Conservation (phyloP, 2,888 invertebrate genomes). For the Spodoptera exigua region DNA sequence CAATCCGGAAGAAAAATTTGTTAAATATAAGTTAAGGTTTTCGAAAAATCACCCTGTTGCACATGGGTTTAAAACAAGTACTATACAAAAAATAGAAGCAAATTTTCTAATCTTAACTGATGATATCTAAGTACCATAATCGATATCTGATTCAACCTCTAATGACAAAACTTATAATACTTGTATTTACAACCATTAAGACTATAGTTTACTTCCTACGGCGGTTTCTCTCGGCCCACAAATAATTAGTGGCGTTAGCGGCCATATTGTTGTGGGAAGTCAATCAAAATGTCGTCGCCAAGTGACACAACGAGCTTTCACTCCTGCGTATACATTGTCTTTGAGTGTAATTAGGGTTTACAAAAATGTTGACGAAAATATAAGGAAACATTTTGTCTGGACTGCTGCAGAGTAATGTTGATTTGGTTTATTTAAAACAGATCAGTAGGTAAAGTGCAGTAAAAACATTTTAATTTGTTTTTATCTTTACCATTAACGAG, state of each 20-base stretch:
- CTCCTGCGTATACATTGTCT: constrained; percentile 35
- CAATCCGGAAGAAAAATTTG: too few species aligned
- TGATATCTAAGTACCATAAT: constrained; percentile 10
- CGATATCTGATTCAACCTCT: constrained; percentile 28
- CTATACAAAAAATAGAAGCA: too few species aligned
- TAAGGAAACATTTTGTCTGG: neutral
- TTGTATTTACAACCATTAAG: constrained; percentile 25
- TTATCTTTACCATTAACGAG: too few species aligned
- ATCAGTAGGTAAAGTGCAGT: too few species aligned
- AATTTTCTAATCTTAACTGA: neutral
- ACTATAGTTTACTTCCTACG: constrained; percentile 40
- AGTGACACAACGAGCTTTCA: constrained; percentile 51
- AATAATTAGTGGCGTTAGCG: constrained; percentile 40
- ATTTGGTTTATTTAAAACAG: too few species aligned
- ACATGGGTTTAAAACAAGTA: too few species aligned
- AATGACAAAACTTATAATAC: constrained; percentile 29
- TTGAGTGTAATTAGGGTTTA: constrained; percentile 27
- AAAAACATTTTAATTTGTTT: too few species aligned
- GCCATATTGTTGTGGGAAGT: constrained; percentile 44
- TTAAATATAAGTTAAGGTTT: too few species aligned
- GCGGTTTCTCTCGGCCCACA: constrained; percentile 38
- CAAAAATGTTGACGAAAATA: neutral
- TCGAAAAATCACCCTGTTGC: too few species aligned
- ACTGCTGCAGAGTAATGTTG: too few species aligned
- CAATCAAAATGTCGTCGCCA: constrained; percentile 50